phyloP scores from a whole-genome alignment of 2,888 invertebrate genomes.

The Branchellion lobata region DNA sequence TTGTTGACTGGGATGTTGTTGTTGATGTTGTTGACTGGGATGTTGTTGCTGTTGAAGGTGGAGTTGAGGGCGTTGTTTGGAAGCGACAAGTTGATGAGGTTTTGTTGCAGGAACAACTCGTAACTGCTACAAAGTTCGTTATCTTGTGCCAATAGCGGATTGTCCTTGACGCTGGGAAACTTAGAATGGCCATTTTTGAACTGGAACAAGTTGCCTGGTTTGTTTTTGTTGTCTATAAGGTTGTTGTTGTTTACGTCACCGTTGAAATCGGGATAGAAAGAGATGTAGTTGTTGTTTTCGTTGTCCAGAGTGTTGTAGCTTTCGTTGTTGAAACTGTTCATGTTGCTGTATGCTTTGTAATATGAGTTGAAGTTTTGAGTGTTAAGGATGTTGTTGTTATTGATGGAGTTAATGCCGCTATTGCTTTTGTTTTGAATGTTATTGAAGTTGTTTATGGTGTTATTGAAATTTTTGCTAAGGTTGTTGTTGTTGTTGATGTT shows the following conservation, averaged over 20 bases:
- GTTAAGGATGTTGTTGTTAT: no score
- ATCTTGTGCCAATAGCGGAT: neutral
- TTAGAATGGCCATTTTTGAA: neutral
- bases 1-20: neutral
- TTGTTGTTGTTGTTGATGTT: neutral
- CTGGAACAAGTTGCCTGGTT: neutral
- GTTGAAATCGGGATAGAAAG: neutral
- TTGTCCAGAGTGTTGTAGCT: neutral
- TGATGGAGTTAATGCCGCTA: no score
- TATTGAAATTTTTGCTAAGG: no score
- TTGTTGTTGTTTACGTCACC: neutral
- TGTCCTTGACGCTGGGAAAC: neutral
- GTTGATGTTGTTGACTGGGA: neutral
- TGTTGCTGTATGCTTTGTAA: no score
- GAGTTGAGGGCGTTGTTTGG: neutral
- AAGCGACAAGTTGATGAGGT: neutral
- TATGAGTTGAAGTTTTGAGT: no score
- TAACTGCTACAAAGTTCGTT: neutral
- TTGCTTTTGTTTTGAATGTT: neutral
- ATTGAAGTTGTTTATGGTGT: neutral
- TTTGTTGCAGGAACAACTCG: slow-evolving; percentile 1
- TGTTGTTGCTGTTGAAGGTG: neutral
- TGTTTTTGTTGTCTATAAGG: neutral
- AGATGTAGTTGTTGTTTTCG: neutral
- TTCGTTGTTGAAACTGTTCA: neutral